Evolutionary conservation across 2,888 invertebrate genomes (phyloP).

Genomic region (Patella depressa): DNA sequence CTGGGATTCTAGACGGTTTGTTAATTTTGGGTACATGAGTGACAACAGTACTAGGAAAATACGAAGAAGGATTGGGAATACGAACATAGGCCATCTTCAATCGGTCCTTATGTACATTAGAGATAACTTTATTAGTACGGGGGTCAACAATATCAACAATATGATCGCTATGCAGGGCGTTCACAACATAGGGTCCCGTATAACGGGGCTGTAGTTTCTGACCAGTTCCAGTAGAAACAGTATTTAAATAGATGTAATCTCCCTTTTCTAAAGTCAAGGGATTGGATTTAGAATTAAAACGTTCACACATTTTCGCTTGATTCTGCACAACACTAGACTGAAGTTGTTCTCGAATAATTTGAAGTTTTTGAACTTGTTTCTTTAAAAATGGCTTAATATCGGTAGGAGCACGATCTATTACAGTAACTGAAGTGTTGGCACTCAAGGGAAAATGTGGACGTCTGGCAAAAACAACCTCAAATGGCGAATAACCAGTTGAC

Average conservation of each 20-base stretch:
- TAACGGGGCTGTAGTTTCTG: constrained; percentile 8
- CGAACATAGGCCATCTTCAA: constrained; percentile 19
- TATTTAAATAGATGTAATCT: constrained; percentile 13
- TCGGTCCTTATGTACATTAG: background rate
- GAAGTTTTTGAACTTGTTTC: too few relatives aligned
- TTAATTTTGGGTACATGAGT: background rate
- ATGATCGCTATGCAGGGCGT: background rate
- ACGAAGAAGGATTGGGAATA: background rate
- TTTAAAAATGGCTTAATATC: too few relatives aligned
- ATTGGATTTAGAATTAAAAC: constrained; percentile 13
- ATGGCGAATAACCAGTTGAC: constrained; percentile 22
- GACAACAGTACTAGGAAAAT: background rate
- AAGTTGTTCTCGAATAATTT: background rate
- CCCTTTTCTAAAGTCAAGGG: background rate
- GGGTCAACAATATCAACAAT: background rate
- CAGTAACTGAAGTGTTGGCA: background rate
- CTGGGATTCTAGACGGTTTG: too few relatives aligned
- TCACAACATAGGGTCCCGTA: background rate
- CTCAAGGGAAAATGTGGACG: constrained; percentile 24
- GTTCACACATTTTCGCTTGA: background rate
- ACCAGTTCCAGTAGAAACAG: background rate
- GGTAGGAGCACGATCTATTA: background rate
- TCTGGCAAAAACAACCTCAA: constrained; percentile 21
- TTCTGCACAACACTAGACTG: background rate
- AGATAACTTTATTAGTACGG: background rate